A percentile compares a stretch with the other conserved stretches of the same genome.
These are phyloP conservation scores for Haplotaxodon microlepis DNA, from an alignment of 2,113 vertebrate genomes.

Conservation along the genomic window DNA sequence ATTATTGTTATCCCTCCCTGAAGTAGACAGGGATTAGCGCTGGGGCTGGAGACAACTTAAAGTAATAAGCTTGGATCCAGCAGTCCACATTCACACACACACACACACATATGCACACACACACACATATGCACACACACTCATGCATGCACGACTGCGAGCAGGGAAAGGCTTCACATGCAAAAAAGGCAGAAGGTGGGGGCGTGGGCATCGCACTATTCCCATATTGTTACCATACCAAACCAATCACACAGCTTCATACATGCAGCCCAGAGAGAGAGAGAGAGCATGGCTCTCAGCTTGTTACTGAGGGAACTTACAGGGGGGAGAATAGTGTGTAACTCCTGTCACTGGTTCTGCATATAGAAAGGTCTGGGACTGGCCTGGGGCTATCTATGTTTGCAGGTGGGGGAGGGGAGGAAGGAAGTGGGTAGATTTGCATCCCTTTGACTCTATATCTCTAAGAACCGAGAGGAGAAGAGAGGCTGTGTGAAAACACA, in stretches of 20 bases:
- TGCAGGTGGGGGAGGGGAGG: slow-evolving; percentile 58
- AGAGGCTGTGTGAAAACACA: slow-evolving; percentile 10
- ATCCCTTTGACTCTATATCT: slow-evolving; percentile 69
- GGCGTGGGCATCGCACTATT: slow-evolving; percentile 10
- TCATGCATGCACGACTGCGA: slow-evolving; percentile 19
- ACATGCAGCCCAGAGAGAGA: slow-evolving; percentile 30
- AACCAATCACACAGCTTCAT: slow-evolving; percentile 56
- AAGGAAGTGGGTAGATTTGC: slow-evolving; percentile 64
- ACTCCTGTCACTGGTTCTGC: slow-evolving; percentile 69
- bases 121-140: background rate
- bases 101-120: background rate
- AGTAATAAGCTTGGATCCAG: slow-evolving; percentile 58
- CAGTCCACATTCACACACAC: slow-evolving; percentile 30
- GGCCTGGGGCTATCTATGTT: slow-evolving; percentile 63
- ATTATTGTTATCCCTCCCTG: slow-evolving; percentile 71
- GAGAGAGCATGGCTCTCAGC: slow-evolving; percentile 25
- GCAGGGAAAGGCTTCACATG: background rate
- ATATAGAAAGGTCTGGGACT: slow-evolving; percentile 67
- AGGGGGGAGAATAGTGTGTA: slow-evolving; percentile 50
- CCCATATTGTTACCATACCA: slow-evolving; percentile 44
- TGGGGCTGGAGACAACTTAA: slow-evolving; percentile 61
- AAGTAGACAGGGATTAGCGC: slow-evolving; percentile 64
- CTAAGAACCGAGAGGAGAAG: slow-evolving; percentile 17
- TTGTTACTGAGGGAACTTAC: slow-evolving; percentile 62
- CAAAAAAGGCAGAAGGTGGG: slow-evolving; percentile 8